These are phyloP conservation scores for Galerucella nymphaeae DNA, from an alignment of 2,888 invertebrate genomes.

Conservation along the genomic window DNA sequence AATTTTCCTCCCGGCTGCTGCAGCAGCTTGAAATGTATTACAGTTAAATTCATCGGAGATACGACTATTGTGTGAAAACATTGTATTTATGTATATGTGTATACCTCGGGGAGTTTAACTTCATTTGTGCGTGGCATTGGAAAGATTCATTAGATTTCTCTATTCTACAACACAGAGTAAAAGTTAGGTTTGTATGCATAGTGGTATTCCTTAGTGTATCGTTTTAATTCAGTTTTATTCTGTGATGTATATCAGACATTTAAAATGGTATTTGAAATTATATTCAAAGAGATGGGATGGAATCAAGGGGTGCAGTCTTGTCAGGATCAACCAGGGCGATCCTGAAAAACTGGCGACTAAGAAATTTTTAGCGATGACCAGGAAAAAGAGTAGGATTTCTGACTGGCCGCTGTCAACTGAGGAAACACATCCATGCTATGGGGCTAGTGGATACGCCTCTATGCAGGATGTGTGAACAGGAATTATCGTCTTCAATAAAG, in stretches of 20 bases:
- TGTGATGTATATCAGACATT: background rate
- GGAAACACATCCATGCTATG: too few species aligned
- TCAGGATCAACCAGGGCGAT: too few species aligned
- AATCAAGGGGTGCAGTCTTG: too few species aligned
- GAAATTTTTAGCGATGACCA: too few species aligned
- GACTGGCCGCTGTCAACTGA: too few species aligned
- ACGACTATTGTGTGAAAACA: background rate
- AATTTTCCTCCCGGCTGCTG: background rate
- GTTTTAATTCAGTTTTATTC: background rate
- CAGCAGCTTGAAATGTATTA: constrained; percentile 1
- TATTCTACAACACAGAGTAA: background rate
- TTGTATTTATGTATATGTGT: background rate
- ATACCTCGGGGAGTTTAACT: background rate
- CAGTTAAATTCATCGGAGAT: constrained; percentile 3
- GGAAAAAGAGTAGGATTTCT: too few species aligned
- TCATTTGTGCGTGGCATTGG: background rate
- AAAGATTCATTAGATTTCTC: constrained; percentile 1
- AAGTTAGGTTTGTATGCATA: background rate
- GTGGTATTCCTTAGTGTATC: background rate
- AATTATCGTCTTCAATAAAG: too few species aligned
- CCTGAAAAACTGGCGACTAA: too few species aligned
- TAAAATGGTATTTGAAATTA: too few species aligned
- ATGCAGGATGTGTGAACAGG: too few species aligned
- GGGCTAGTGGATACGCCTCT: too few species aligned
- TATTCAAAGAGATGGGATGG: too few species aligned